A percentile compares a stretch with the other conserved stretches of the same genome.
Conservation (phyloP, 35 echinoderm and acorn worm species). For the Lytechinus pictus region DNA sequence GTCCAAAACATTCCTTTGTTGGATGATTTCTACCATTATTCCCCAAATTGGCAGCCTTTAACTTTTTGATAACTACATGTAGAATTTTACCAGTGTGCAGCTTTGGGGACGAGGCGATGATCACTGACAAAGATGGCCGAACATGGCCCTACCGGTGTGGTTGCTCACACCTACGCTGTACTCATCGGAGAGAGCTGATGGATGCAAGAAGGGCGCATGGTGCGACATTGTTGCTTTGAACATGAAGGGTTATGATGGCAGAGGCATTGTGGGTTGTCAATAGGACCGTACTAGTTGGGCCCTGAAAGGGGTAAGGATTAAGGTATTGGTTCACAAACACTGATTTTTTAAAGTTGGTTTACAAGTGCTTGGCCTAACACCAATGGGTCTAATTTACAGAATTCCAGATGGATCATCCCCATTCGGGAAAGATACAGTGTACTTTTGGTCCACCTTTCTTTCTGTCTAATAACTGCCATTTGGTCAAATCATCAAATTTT, state of each 20-base stretch:
- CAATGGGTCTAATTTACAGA: no score
- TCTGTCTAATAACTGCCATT: no score
- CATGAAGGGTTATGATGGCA: constrained; percentile 44
- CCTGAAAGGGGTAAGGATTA: constrained; percentile 40
- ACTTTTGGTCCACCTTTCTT: no score
- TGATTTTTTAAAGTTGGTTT: not conserved
- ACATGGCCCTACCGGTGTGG: not conserved
- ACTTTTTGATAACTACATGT: not conserved
- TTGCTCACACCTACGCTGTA: constrained; percentile 29
- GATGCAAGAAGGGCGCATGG: constrained; percentile 44
- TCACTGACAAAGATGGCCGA: not conserved
- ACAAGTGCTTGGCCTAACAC: no score
- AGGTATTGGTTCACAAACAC: constrained; percentile 29
- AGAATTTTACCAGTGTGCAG: not conserved
- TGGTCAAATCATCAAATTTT: no score
- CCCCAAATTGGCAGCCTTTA: constrained; percentile 1
- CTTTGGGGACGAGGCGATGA: not conserved
- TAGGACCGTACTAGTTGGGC: not conserved
- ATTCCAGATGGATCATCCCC: no score
- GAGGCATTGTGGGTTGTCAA: constrained; percentile 38
- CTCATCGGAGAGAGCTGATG: constrained; percentile 29
- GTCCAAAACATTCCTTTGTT: constrained; percentile 26
- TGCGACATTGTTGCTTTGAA: constrained; percentile 52
- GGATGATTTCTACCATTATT: not conserved
- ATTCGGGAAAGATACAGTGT: no score